Evolutionary conservation across 2,888 invertebrate genomes (phyloP).

Genomic region (Leistus spinibarbis): DNA sequence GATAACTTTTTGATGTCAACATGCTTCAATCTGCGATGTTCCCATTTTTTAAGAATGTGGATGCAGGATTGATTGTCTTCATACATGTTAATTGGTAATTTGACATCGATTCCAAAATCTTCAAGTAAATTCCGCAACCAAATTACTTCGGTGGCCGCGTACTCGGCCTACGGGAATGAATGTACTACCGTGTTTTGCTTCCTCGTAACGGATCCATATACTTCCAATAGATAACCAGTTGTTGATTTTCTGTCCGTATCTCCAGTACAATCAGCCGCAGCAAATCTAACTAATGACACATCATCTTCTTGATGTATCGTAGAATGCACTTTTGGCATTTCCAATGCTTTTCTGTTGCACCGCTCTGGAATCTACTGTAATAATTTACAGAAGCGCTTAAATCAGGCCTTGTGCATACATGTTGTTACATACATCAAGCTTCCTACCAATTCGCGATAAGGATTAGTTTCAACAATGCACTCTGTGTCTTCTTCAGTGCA

Average conservation of each 20-base stretch:
- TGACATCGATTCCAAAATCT: conserved; percentile 37
- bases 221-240: conserved; percentile 45
- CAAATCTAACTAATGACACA: conserved; percentile 40
- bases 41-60: conserved; percentile 41
- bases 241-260: conserved; percentile 46
- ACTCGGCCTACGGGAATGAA: conserved; percentile 49
- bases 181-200: conserved; percentile 46
- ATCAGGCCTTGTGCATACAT: background rate
- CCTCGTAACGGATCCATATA: conserved; percentile 44
- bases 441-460: conserved; percentile 2
- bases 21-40: conserved; percentile 41
- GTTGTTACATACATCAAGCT: background rate
- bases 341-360: conserved; percentile 40
- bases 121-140: conserved; percentile 44
- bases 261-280: conserved; percentile 47
- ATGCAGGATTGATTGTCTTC: conserved; percentile 46
- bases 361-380: background rate
- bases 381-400: background rate
- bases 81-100: conserved; percentile 31
- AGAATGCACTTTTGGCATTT: conserved; percentile 44
- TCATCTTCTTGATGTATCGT: conserved; percentile 40
- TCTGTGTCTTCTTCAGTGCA: background rate
- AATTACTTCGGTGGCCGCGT: conserved; percentile 44
- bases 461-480: background rate
- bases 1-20: conserved; percentile 27